Evolutionary conservation across 2,113 vertebrate genomes (phyloP).

Genomic region (Phalacrocorax carbo): DNA sequence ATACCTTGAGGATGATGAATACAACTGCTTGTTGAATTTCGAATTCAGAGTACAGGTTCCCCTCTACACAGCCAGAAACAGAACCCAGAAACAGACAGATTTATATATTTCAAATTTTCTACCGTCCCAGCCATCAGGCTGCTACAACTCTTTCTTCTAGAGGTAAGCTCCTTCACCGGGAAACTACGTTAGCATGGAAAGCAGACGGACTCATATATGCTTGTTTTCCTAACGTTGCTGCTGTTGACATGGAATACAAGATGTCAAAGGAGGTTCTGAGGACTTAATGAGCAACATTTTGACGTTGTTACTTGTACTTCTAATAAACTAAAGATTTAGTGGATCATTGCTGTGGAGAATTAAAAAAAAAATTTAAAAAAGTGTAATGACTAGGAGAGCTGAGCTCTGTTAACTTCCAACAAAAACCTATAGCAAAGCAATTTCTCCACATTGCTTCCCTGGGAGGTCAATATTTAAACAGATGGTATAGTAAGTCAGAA

Average conservation of each 20-base stretch:
- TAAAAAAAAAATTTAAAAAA: background rate
- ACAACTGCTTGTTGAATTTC: background rate
- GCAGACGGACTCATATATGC: background rate
- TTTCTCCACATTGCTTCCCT: background rate
- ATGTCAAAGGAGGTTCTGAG: background rate
- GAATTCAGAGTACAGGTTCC: background rate
- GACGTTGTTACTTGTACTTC: background rate
- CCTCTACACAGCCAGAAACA: background rate
- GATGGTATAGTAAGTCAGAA: background rate
- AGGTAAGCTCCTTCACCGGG: background rate
- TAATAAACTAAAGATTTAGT: background rate
- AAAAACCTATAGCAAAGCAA: background rate
- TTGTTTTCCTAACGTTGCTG: background rate
- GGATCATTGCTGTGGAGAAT: background rate
- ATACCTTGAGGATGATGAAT: background rate
- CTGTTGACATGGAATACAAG: background rate
- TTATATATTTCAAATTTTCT: background rate
- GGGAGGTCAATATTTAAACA: background rate
- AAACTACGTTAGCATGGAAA: background rate
- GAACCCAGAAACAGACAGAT: background rate
- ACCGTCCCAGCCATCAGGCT: background rate
- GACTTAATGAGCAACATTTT: background rate
- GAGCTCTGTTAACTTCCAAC: background rate
- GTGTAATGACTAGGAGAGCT: background rate
- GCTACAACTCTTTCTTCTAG: background rate